Evolutionary conservation across 2,113 vertebrate species (phyloP).

Genomic region (Madoqua kirkii): DNA sequence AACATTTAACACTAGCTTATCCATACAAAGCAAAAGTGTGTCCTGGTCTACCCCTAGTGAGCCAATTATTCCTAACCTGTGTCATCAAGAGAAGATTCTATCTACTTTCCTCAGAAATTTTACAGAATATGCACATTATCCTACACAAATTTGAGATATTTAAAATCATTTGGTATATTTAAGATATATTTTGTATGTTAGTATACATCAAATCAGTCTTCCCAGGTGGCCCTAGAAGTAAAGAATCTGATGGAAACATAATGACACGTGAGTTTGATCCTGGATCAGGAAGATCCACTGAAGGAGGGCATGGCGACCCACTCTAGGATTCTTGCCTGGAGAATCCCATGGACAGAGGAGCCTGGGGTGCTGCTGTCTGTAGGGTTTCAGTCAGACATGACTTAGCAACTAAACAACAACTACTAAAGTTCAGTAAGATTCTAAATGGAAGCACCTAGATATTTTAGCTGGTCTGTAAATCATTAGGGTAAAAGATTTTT

Average conservation of each 20-base stretch:
- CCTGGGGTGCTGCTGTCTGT: not conserved
- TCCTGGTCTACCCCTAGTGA: not conserved
- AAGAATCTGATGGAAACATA: not conserved
- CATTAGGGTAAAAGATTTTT: not conserved
- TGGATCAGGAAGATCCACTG: not conserved
- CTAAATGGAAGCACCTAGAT: not conserved
- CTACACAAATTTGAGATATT: not conserved
- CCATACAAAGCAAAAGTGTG: not conserved
- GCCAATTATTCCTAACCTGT: not conserved
- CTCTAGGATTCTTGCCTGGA: not conserved
- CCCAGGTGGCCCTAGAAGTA: not conserved
- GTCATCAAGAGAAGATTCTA: not conserved
- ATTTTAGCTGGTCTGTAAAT: constrained; percentile 2
- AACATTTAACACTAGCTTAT: not conserved
- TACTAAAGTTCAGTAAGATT: not conserved
- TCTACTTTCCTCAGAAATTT: not conserved
- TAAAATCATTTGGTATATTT: not conserved
- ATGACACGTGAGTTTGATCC: not conserved
- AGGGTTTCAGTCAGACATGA: not conserved
- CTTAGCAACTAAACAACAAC: not conserved
- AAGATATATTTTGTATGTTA: not conserved
- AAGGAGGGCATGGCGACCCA: not conserved
- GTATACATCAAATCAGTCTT: not conserved
- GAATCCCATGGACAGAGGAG: not conserved
- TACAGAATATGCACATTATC: not conserved